Evolutionary conservation across 2,113 vertebrate genomes (phyloP).

Genomic region (Oriolus oriolus): DNA sequence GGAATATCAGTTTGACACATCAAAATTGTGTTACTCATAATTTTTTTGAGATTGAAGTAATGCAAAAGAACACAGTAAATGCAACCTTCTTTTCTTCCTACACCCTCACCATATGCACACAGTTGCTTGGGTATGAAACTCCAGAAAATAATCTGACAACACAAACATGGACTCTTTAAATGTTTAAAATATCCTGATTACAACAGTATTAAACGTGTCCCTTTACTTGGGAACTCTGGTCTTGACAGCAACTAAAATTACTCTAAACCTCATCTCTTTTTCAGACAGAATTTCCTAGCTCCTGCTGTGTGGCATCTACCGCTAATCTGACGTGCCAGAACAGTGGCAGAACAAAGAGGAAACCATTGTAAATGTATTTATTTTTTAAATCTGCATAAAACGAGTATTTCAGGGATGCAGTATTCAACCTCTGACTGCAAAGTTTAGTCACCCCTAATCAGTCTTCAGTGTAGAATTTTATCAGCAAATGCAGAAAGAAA

Average conservation of each 20-base stretch:
- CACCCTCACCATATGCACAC: not conserved
- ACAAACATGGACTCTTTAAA: slow-evolving; percentile 44
- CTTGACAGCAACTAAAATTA: slow-evolving; percentile 63
- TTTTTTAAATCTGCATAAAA: slow-evolving; percentile 68
- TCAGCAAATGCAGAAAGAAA: slow-evolving; percentile 35
- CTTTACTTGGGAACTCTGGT: slow-evolving; percentile 54
- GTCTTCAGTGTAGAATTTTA: slow-evolving; percentile 41
- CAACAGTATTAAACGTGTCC: slow-evolving; percentile 61
- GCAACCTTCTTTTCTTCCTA: not conserved
- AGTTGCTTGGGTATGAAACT: not conserved
- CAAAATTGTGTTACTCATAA: not conserved
- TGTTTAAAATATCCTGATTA: slow-evolving; percentile 66
- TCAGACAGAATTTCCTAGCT: slow-evolving; percentile 49
- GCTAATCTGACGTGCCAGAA: slow-evolving; percentile 65
- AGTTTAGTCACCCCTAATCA: slow-evolving; percentile 45
- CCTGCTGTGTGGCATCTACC: slow-evolving; percentile 61
- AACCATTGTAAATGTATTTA: slow-evolving; percentile 63
- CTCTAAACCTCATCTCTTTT: slow-evolving; percentile 58
- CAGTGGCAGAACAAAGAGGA: slow-evolving; percentile 59
- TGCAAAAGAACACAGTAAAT: not conserved
- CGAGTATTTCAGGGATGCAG: slow-evolving; percentile 34
- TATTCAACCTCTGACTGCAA: slow-evolving; percentile 51
- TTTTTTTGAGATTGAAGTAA: not conserved
- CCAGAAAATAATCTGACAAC: slow-evolving; percentile 58
- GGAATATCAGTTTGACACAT: not conserved